Percentiles rank a stretch among this genome's conserved stretches.
phyloP scores from a whole-genome alignment of 1,140 invertebrate genomes.

The fruit fly (Drosophila melanogaster) region DNA sequence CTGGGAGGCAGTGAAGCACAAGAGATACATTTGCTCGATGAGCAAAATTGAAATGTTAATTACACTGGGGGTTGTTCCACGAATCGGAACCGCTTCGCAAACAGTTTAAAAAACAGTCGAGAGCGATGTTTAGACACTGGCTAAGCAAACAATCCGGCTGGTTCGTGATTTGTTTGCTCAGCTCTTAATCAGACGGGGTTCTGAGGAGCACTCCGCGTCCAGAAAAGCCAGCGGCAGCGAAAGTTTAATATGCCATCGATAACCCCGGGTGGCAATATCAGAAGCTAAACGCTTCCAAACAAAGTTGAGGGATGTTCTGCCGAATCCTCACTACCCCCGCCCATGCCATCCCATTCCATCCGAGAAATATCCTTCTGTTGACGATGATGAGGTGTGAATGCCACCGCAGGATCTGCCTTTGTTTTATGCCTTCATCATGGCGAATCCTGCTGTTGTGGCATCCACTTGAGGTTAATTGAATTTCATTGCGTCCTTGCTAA shows the following conservation, averaged over 20 bases:
- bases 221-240: slow-evolving; percentile 21
- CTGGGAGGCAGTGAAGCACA: slow-evolving; percentile 48
- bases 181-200: slow-evolving; percentile 74
- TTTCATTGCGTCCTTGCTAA: slow-evolving; percentile 61
- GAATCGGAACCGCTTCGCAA: slow-evolving; percentile 41
- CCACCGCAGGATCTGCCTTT: slow-evolving; percentile 66
- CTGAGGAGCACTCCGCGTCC: slow-evolving; percentile 60
- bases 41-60: slow-evolving; percentile 83
- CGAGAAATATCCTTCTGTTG: slow-evolving; percentile 22
- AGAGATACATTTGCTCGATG: slow-evolving; percentile 80
- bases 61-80: slow-evolving; percentile 45
- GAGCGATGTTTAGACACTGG: slow-evolving; percentile 74
- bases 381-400: slow-evolving; percentile 79
- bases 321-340: not conserved
- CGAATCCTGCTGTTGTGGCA: slow-evolving; percentile 43
- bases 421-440: slow-evolving; percentile 69
- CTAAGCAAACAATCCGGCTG: slow-evolving; percentile 66
- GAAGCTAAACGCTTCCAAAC: slow-evolving; percentile 64
- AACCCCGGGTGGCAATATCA: slow-evolving; percentile 44
- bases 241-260: slow-evolving; percentile 61
- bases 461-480: slow-evolving; percentile 82
- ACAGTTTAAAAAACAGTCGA: slow-evolving; percentile 82
- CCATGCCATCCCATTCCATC: not conserved
- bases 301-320: slow-evolving; percentile 33
- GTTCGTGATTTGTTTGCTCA: slow-evolving; percentile 73